Conservation (phyloP, 1,140 invertebrate species). For the Aphaenogaster ashmeadi region DNA sequence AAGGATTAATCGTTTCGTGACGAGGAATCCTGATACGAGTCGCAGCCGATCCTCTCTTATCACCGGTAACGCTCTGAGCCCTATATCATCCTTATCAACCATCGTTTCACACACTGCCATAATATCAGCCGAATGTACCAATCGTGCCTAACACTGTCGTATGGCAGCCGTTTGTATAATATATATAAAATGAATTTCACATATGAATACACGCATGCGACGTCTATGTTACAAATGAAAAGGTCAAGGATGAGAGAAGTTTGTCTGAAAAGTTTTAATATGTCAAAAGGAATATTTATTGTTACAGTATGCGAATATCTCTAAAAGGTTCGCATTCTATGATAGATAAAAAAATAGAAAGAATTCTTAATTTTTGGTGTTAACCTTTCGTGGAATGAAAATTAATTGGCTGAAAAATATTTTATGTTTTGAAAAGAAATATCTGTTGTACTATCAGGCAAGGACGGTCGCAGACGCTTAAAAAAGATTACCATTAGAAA, state of each 20-base stretch:
- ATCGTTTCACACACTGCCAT: slow-evolving; percentile 31
- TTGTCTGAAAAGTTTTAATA: neutral
- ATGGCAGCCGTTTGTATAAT: neutral
- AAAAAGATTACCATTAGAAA: slow-evolving; percentile 1
- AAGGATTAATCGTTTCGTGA: slow-evolving; percentile 62
- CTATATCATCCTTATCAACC: slow-evolving; percentile 67
- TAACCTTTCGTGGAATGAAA: neutral
- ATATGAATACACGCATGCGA: neutral
- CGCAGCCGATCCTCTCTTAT: slow-evolving; percentile 52
- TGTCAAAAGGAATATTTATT: slow-evolving; percentile 9
- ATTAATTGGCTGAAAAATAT: neutral
- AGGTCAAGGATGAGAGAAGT: neutral
- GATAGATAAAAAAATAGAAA: neutral
- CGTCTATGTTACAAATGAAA: neutral
- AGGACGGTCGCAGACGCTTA: neutral
- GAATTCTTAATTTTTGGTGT: neutral
- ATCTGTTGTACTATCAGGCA: neutral
- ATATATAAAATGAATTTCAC: slow-evolving; percentile 24
- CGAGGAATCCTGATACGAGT: slow-evolving; percentile 52
- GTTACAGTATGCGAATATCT: neutral
- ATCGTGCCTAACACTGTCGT: slow-evolving; percentile 47
- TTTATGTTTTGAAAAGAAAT: neutral
- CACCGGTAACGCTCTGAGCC: slow-evolving; percentile 34
- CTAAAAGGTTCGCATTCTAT: neutral
- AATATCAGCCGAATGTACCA: slow-evolving; percentile 52